phyloP scores from a whole-genome alignment of 2,888 invertebrate species.

The Synanthedon formicaeformis region DNA sequence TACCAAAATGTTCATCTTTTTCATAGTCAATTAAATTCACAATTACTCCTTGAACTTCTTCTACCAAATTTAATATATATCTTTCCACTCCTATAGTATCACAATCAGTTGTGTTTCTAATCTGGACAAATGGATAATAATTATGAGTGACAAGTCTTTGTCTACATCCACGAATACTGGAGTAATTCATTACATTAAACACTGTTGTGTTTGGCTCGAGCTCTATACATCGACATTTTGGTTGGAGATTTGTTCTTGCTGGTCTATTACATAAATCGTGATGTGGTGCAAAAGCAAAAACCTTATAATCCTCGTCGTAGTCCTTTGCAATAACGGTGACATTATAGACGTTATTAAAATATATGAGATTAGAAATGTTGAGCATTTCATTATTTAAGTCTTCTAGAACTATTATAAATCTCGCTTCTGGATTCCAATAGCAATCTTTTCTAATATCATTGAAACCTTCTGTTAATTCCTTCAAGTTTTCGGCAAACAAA shows the following conservation, averaged over 20 bases:
- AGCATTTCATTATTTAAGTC: slow-evolving; percentile 8
- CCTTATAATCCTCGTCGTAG: slow-evolving; percentile 4
- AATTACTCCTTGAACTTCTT: neutral
- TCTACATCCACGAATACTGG: neutral
- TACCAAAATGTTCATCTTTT: neutral
- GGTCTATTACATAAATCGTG: neutral
- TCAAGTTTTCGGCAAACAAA: slow-evolving; percentile 13
- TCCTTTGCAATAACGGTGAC: slow-evolving; percentile 9
- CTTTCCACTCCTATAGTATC: neutral
- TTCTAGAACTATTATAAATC: slow-evolving; percentile 22
- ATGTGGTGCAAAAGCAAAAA: neutral
- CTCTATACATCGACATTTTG: neutral
- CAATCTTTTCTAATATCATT: slow-evolving; percentile 10
- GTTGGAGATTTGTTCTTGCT: neutral
- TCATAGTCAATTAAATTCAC: neutral
- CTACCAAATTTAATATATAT: neutral
- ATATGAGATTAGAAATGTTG: slow-evolving; percentile 13
- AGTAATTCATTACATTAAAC: neutral
- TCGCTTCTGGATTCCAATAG: slow-evolving; percentile 24
- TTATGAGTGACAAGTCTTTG: neutral
- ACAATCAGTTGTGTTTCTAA: neutral
- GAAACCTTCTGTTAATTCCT: slow-evolving; percentile 16
- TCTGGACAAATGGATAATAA: neutral
- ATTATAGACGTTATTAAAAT: slow-evolving; percentile 15
- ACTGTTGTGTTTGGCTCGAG: neutral